These are phyloP conservation scores for Myopa testacea DNA, from an alignment of 2,888 invertebrate species.

Conservation along the genomic window DNA sequence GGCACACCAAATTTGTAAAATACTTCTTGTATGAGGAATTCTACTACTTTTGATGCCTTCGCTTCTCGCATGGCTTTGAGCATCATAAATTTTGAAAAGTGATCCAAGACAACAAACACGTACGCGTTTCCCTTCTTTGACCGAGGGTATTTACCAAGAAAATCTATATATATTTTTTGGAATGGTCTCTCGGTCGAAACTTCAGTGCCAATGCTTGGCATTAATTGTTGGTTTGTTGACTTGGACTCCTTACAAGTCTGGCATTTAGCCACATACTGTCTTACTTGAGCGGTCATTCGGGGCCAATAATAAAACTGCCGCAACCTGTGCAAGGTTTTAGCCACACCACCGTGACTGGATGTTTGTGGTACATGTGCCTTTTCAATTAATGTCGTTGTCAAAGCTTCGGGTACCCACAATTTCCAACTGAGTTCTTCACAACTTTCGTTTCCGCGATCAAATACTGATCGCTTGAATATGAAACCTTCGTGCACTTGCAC, in stretches of 20 bases:
- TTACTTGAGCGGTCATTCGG: not conserved
- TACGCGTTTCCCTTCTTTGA: not conserved
- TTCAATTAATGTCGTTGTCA: slow-evolving; percentile 3
- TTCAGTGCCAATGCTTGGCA: not conserved
- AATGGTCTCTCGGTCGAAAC: not conserved
- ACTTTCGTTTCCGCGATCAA: not conserved
- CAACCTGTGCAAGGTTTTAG: slow-evolving; percentile 26
- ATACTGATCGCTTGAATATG: not conserved
- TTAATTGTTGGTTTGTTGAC: slow-evolving; percentile 1
- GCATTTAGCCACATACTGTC: not conserved
- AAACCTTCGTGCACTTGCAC: not conserved
- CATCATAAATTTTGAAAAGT: not conserved
- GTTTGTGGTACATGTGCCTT: slow-evolving; percentile 23
- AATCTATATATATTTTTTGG: not conserved
- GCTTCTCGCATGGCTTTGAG: not conserved
- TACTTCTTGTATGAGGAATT: not conserved
- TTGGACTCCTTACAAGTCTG: not conserved
- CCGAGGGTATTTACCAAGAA: not conserved
- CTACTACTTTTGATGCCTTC: no score
- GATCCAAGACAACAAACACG: not conserved
- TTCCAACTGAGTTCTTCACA: slow-evolving; percentile 31
- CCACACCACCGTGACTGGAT: slow-evolving; percentile 17
- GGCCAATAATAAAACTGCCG: not conserved
- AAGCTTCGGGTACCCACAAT: slow-evolving; percentile 28
- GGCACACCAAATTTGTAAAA: not conserved